Conservation (phyloP, 2,888 invertebrate genomes). For the Tanytarsus gracilentus region DNA sequence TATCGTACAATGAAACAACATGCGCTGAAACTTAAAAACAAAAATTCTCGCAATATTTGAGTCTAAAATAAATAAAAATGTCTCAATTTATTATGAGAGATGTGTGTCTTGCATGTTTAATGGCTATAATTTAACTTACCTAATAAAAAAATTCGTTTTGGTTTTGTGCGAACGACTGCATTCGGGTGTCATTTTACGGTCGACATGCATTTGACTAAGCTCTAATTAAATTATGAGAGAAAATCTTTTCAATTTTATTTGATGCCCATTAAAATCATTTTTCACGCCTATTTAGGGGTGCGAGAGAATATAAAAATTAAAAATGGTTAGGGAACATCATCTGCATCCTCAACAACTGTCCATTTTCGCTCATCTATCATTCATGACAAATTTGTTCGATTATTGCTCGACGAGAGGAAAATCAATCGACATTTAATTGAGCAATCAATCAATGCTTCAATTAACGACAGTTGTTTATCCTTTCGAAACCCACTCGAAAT, state of each 20-base stretch:
- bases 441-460: slow-evolving; percentile 15
- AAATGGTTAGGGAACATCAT: slow-evolving; percentile 1
- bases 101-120: too few relatives aligned
- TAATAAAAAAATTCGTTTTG: too few relatives aligned
- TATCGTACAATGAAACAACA: too few relatives aligned
- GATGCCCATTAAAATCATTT: slow-evolving; percentile 5
- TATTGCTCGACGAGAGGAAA: background rate
- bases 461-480: slow-evolving; percentile 7
- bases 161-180: background rate
- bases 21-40: too few relatives aligned
- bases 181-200: background rate
- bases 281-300: slow-evolving; percentile 5
- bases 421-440: slow-evolving; percentile 21
- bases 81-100: too few relatives aligned
- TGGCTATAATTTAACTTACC: too few relatives aligned
- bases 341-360: slow-evolving; percentile 7
- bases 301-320: background rate
- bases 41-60: too few relatives aligned
- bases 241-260: background rate
- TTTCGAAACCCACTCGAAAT: background rate
- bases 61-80: too few relatives aligned
- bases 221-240: slow-evolving; percentile 4
- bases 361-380: background rate
- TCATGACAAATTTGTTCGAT: background rate
- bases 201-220: background rate